These are phyloP conservation scores for Aleiodes testaceus DNA, from an alignment of 2,888 invertebrate species.

Conservation along the genomic window DNA sequence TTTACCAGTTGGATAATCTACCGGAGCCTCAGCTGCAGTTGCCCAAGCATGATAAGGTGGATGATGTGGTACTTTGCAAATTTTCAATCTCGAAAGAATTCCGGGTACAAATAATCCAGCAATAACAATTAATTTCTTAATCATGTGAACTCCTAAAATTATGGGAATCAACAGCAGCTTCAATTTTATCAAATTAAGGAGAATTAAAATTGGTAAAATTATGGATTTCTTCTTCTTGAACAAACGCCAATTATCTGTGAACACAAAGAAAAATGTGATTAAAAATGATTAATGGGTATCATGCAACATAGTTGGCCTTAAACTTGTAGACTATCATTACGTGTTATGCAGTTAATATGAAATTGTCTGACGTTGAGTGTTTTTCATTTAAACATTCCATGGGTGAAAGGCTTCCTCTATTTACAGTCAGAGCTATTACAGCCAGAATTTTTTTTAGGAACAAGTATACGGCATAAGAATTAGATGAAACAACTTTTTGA, in stretches of 20 bases:
- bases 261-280: not conserved
- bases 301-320: not conserved
- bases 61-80: constrained; percentile 65
- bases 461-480: not conserved
- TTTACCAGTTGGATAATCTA: constrained; percentile 68
- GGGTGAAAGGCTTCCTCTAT: constrained; percentile 36
- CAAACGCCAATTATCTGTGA: constrained; percentile 56
- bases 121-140: constrained; percentile 79
- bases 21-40: constrained; percentile 64
- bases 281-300: not conserved
- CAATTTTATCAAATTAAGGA: constrained; percentile 69
- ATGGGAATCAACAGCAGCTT: constrained; percentile 79
- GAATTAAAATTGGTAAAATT: constrained; percentile 74
- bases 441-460: not conserved
- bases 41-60: constrained; percentile 65
- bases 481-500: not conserved
- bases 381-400: constrained; percentile 29
- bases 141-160: constrained; percentile 78
- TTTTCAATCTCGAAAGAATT: constrained; percentile 74
- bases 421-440: not conserved
- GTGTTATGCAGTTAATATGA: constrained; percentile 2
- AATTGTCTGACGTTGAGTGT: not conserved
- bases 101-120: constrained; percentile 78
- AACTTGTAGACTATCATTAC: constrained; percentile 7
- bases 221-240: constrained; percentile 86